Percentiles rank a stretch among this genome's conserved stretches.
Conservation (phyloP, 2,797 vertebrate genomes). For the Salmo trutta region DNA sequence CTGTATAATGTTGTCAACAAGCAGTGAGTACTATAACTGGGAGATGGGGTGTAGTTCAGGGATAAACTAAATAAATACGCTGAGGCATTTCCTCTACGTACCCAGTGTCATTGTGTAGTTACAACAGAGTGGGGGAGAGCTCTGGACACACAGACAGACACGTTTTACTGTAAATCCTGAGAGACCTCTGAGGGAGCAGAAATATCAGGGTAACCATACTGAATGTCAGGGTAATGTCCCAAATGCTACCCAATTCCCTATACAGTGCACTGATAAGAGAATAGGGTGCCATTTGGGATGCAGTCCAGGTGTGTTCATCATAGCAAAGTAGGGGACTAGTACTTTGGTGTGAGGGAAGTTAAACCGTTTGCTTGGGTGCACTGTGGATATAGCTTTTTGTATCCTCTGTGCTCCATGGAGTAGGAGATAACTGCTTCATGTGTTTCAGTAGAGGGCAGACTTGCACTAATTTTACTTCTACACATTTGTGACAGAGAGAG, state of each 20-base stretch:
- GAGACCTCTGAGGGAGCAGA: not conserved
- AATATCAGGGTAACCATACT: not conserved
- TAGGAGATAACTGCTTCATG: not conserved
- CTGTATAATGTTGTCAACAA: slow-evolving; percentile 37
- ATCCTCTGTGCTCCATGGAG: not conserved
- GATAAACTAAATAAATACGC: slow-evolving; percentile 42
- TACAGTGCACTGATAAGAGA: no score
- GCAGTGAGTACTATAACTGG: slow-evolving; percentile 16
- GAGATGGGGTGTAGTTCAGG: slow-evolving; percentile 37
- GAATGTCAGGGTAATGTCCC: not conserved
- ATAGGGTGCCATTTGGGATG: no score
- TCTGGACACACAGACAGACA: not conserved
- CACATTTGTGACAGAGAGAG: not conserved
- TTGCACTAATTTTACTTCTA: slow-evolving; percentile 27
- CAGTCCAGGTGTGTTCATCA: no score
- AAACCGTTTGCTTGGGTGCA: not conserved
- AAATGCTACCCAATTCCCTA: no score
- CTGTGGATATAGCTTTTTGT: not conserved
- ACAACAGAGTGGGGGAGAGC: not conserved
- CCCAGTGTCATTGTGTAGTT: slow-evolving; percentile 17
- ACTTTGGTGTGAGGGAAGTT: not conserved
- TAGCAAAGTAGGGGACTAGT: no score
- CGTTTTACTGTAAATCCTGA: slow-evolving; percentile 29
- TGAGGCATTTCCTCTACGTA: slow-evolving; percentile 26
- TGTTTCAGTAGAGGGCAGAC: slow-evolving; percentile 55